Percentiles rank a stretch among this genome's conserved stretches.
Conservation (phyloP, 2,797 vertebrate species). For the Amniataba percoides region DNA sequence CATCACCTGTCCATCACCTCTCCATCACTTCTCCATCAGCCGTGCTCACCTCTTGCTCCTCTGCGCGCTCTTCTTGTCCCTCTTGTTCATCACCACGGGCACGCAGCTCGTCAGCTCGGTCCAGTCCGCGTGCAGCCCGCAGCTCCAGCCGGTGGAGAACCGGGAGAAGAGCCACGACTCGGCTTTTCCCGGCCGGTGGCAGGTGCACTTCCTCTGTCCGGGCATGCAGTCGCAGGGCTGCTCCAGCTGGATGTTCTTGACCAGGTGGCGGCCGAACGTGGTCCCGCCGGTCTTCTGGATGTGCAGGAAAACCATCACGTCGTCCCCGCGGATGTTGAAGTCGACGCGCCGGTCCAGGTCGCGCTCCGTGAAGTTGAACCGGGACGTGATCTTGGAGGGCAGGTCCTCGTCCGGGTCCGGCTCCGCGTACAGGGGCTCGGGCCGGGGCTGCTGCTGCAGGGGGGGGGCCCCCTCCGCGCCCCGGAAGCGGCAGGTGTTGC, state of each 20-base stretch:
- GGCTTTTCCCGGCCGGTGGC: constrained; percentile 92
- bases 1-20: constrained; percentile 75
- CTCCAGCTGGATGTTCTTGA: constrained; percentile 95
- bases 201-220: constrained; percentile 95
- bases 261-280: constrained; percentile 95
- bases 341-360: constrained; percentile 89
- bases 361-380: constrained; percentile 89
- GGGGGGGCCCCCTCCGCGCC: constrained; percentile 52
- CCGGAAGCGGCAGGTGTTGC: constrained; percentile 86
- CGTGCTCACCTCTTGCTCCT: constrained; percentile 82
- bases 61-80: constrained; percentile 82
- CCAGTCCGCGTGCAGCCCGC: constrained; percentile 97
- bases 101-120: constrained; percentile 96
- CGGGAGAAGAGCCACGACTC: constrained; percentile 97
- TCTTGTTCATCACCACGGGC: constrained; percentile 91
- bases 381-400: constrained; percentile 81
- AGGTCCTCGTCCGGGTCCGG: constrained; percentile 81
- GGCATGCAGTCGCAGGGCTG: constrained; percentile 92
- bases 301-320: constrained; percentile 96
- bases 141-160: constrained; percentile 97
- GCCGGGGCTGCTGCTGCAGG: too few relatives aligned
- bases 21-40: constrained; percentile 10
- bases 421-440: constrained; percentile 48
- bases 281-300: constrained; percentile 98
- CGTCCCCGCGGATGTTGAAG: constrained; percentile 92